Evolutionary conservation across 2,888 invertebrate genomes (phyloP).

Genomic region (Agrochola circellaris): DNA sequence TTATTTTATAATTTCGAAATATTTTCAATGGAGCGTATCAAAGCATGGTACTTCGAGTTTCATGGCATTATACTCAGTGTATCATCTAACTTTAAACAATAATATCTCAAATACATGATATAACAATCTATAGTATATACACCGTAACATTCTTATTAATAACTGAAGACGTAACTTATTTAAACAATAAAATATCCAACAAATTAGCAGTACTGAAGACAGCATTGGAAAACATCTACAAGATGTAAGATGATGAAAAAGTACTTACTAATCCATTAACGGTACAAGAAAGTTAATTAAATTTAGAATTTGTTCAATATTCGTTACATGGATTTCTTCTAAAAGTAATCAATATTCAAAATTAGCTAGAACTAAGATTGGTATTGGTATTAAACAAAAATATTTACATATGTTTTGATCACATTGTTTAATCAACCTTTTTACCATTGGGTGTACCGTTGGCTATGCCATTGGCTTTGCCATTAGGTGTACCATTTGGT

Average conservation of each 20-base stretch:
- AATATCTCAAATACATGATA: slow-evolving; percentile 47
- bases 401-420: slow-evolving; percentile 64
- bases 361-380: slow-evolving; percentile 68
- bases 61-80: slow-evolving; percentile 56
- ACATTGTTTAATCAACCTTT: slow-evolving; percentile 59
- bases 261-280: slow-evolving; percentile 51
- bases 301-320: slow-evolving; percentile 46
- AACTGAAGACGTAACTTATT: slow-evolving; percentile 31
- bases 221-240: slow-evolving; percentile 34
- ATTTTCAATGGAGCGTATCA: slow-evolving; percentile 3
- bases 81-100: slow-evolving; percentile 44
- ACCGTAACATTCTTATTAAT: slow-evolving; percentile 50
- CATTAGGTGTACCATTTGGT: slow-evolving; percentile 39
- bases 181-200: slow-evolving; percentile 40
- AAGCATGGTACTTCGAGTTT: slow-evolving; percentile 42
- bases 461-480: slow-evolving; percentile 57
- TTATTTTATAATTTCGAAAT: slow-evolving; percentile 25
- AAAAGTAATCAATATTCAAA: slow-evolving; percentile 63
- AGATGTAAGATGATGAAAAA: slow-evolving; percentile 45
- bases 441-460: slow-evolving; percentile 65
- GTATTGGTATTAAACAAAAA: slow-evolving; percentile 60
- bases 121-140: slow-evolving; percentile 59
- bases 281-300: slow-evolving; percentile 16
- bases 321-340: slow-evolving; percentile 36
- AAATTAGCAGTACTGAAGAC: slow-evolving; percentile 47